Evolutionary conservation across 2,113 vertebrate species (phyloP), one percentile per base, ranked within the genome.

Genomic region (Paradoxurus hermaphroditus): DNA sequence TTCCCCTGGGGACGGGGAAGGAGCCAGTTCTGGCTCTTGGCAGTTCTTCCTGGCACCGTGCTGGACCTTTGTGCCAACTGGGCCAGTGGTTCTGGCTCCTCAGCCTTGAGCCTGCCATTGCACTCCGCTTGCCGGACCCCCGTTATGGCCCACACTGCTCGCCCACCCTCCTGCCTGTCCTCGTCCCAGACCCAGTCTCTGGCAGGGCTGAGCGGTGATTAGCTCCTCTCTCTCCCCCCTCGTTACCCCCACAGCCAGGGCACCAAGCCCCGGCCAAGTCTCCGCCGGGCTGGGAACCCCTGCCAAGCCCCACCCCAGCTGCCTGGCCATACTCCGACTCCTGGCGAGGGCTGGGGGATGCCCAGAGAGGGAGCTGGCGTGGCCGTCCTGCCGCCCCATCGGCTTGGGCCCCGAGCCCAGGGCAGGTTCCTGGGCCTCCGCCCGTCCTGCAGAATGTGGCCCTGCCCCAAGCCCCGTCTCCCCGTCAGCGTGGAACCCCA

Each of bases 61-160:
- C 27, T 36, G 19, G 12, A 11, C 53, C 72, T 29, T 67, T 59
- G 85, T 93, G 93, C 95, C 96, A 95, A 67, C 86, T 92, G 49
- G 90, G 91, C 96, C 92, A 89, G 95, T 62, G 86, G 86, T 72
- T 88, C 86, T 81, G 78, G 59, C 73, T 95, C 63, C 84, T 96
- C 23, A 36, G 84, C 84, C 51, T 68, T 53, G 77, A 90, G 68
- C 84, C 92, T 94, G 95, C 49, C 36, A 9, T 53, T 13, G 72
- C 16, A 15, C 36, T 51, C 41, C 29, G 41, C 92, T 70, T n/a
- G 18, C 41, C 19, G 7, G 73, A 56, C 81, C 77, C 70, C 85
- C 41, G 2, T 36, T 19, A 15, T 0, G 46, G 36, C 67, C 29
- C 1, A 0, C 7, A 10, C n/a, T 18, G 34, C 41, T 53, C 13